Conservation (phyloP, 2,797 vertebrate species). For the Crenuchus spilurus region DNA sequence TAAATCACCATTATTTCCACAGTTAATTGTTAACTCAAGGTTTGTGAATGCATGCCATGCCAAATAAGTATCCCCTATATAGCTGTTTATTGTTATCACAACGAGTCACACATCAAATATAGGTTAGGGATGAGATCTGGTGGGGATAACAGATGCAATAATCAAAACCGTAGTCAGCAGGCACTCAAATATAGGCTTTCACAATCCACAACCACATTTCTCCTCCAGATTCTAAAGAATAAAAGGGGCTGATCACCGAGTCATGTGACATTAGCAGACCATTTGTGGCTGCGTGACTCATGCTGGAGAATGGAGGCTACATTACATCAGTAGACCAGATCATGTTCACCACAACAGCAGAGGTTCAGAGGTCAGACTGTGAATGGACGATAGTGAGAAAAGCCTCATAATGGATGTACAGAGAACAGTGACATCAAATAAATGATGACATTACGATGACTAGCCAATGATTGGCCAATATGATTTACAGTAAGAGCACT, state of each 20-base stretch:
- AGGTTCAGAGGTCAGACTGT: neutral
- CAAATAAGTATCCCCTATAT: too few relatives aligned
- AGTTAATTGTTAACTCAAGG: too few relatives aligned
- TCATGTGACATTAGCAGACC: neutral
- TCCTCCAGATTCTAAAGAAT: neutral
- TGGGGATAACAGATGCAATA: neutral
- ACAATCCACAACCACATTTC: neutral
- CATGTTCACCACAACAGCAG: neutral
- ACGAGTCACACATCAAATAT: neutral
- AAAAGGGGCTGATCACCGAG: neutral
- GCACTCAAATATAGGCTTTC: neutral
- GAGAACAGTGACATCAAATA: neutral
- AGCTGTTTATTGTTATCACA: too few relatives aligned
- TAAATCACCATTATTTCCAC: too few relatives aligned
- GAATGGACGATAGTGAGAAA: neutral
- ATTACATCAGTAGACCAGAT: neutral
- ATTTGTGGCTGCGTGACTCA: neutral
- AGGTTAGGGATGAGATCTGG: neutral
- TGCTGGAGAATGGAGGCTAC: neutral
- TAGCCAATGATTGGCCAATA: neutral
- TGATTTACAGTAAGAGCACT: neutral
- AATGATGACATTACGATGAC: neutral
- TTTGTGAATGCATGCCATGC: too few relatives aligned
- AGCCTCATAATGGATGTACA: neutral
- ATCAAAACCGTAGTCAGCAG: neutral